These are phyloP conservation scores for Eilema sororculum DNA, from an alignment of 2,888 invertebrate species.

Conservation along the genomic window DNA sequence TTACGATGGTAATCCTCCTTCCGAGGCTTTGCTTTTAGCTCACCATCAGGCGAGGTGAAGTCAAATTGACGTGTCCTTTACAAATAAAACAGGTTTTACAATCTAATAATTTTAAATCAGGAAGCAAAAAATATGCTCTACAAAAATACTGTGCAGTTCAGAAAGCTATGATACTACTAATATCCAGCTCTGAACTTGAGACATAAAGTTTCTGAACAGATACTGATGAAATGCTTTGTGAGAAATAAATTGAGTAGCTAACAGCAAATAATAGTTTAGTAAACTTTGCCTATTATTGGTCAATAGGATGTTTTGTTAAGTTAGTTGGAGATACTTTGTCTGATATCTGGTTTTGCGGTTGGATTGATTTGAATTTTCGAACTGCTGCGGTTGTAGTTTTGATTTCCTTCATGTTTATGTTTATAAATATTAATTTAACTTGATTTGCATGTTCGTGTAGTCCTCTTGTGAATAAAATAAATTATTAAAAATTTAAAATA, in stretches of 20 bases:
- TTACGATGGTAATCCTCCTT: too few relatives aligned
- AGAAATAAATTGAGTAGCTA: slow-evolving; percentile 41
- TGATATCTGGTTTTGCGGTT: slow-evolving; percentile 2
- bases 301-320: slow-evolving; percentile 20
- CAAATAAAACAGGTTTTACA: too few relatives aligned
- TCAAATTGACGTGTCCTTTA: too few relatives aligned
- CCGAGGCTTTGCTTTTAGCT: too few relatives aligned
- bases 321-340: slow-evolving; percentile 27
- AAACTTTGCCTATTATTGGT: slow-evolving; percentile 35
- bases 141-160: not conserved
- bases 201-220: slow-evolving; percentile 28
- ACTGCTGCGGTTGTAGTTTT: not conserved
- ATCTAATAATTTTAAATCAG: too few relatives aligned
- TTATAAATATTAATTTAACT: not conserved
- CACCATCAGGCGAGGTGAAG: too few relatives aligned
- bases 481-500: too few relatives aligned
- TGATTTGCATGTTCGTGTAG: not conserved
- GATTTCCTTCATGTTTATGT: not conserved
- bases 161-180: not conserved
- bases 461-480: not conserved
- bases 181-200: slow-evolving; percentile 20
- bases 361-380: not conserved
- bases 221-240: slow-evolving; percentile 41
- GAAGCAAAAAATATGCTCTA: too few relatives aligned
- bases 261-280: slow-evolving; percentile 39